Base-by-base conservation (phyloP, 2,797 vertebrate species). In the Tragopan temminckii region DNA sequence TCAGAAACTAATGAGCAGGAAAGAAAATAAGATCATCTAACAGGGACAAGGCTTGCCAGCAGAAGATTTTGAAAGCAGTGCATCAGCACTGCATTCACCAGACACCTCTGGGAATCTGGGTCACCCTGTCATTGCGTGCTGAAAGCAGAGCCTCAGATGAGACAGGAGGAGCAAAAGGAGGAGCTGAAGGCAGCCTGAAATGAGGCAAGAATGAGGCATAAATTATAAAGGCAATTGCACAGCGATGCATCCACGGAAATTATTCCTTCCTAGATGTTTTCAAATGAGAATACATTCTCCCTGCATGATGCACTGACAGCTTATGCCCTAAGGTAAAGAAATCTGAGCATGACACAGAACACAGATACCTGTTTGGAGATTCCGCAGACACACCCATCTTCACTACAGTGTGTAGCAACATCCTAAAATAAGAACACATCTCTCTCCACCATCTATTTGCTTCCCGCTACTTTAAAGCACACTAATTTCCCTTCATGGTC, bases 291-390 rank as follows among this genome's bases (percentile, higher is more conserved):
- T 36, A 43, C 6, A 0, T 50, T 90, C 70, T 84, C 70, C 58
- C 46, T 72, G 70, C n/a, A 45, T 40, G 61, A 89, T 31, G 69
- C 79, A 59, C 2, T 89, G 91, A 86, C 93, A 93, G 88, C 71
- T 93, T 72, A 35, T 81, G 83, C 64, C 67, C 83, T 67, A 67
- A 74, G 68, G 88, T 93, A 93, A 85, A 82, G 61, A 77, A 88
- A 92, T 81, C n/a, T 1, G 0, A 92, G 80, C 38, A 7, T 24
- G 20, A 94, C 78, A 61, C 33, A 77, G 53, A 90, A 81, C 29
- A 29, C 19, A 3, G 74, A 84, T 19, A 33, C 70, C 91, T 31
- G 38, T 42, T 68, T 59, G 64, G 69, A 79, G 67, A 78, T 72
- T 83, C n/a, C 76, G 55, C 70, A 93, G 80, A 63, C 31, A 48